Evolutionary conservation across 2,888 invertebrate species (phyloP).

Genomic region (Metallyticus violacea): DNA sequence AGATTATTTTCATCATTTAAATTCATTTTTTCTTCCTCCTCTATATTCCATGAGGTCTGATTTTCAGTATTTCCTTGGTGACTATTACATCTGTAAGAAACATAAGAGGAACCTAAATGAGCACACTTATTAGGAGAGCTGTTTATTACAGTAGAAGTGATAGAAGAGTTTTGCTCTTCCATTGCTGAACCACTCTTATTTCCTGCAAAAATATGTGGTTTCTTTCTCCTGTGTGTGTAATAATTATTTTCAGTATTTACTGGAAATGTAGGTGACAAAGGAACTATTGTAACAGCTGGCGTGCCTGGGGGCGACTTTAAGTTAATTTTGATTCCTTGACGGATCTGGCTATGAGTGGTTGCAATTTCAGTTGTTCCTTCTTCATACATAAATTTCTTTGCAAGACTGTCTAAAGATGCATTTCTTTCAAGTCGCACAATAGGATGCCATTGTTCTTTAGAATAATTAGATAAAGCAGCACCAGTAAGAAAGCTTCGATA

Average conservation of each 20-base stretch:
- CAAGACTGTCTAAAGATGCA: conserved; percentile 21
- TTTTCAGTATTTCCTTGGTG: background rate
- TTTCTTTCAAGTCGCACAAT: conserved; percentile 26
- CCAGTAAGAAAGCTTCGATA: conserved; percentile 27
- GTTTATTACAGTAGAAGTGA: background rate
- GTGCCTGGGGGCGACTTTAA: background rate
- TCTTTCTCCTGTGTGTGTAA: background rate
- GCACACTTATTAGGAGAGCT: background rate
- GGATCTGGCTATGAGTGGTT: background rate
- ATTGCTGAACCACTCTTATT: background rate
- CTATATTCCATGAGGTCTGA: background rate
- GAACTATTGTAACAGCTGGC: background rate
- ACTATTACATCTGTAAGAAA: background rate
- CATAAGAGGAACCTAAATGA: background rate
- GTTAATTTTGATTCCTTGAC: background rate
- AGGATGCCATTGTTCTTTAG: conserved; percentile 22
- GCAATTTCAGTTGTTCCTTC: background rate
- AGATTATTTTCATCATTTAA: background rate
- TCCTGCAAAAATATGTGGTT: background rate
- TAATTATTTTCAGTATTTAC: background rate
- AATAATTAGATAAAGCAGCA: background rate
- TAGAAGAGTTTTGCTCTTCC: background rate
- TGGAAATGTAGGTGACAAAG: background rate
- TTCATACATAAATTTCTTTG: background rate
- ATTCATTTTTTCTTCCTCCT: background rate